phyloP scores from a whole-genome alignment of 2,888 invertebrate species.

The Kryphioiulus occultus region DNA sequence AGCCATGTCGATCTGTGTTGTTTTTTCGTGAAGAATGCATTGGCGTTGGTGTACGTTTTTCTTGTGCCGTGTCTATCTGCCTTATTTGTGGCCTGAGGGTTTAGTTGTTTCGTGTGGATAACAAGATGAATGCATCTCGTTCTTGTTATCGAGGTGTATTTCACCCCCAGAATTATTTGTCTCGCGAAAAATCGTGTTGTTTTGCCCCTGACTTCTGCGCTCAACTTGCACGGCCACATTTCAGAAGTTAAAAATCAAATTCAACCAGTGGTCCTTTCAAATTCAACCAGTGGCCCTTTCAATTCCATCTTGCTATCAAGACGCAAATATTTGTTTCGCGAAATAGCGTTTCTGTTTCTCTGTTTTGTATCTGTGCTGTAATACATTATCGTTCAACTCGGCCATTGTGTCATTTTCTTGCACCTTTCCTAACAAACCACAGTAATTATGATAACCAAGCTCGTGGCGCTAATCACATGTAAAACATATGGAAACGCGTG shows the following conservation, averaged over 20 bases:
- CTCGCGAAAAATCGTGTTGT: no score
- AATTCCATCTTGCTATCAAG: not conserved
- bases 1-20: not conserved
- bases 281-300: conserved; percentile 9
- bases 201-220: no score
- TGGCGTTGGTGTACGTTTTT: not conserved
- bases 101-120: not conserved
- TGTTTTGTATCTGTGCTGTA: not conserved
- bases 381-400: not conserved
- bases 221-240: not conserved
- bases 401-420: no score
- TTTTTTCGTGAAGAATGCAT: conserved; percentile 22
- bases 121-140: no score
- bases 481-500: no score
- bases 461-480: no score
- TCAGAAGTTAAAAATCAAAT: not conserved
- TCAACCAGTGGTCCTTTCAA: not conserved
- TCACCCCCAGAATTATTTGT: no score
- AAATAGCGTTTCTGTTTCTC: not conserved
- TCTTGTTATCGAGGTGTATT: no score
- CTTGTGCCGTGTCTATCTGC: not conserved
- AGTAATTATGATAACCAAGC: no score
- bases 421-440: no score
- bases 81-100: not conserved
- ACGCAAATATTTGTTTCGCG: not conserved